Evolutionary conservation across 2,888 invertebrate genomes (phyloP).

Genomic region (Drosophila subsilvestris): DNA sequence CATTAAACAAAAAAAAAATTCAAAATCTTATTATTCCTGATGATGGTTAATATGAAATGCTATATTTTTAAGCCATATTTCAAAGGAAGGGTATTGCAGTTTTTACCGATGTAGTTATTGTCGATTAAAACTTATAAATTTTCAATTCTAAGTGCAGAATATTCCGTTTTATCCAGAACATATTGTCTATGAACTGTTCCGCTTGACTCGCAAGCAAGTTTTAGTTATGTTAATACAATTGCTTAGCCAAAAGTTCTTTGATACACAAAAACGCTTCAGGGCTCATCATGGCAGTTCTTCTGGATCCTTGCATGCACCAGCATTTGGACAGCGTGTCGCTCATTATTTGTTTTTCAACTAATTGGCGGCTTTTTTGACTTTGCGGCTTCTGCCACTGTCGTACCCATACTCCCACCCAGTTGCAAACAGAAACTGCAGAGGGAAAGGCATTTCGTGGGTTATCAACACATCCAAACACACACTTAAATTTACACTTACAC

Average conservation of each 20-base stretch:
- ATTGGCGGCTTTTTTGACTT: conserved; percentile 70
- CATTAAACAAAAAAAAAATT: no score
- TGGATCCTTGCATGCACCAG: conserved; percentile 7
- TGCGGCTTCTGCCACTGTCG: conserved; percentile 40
- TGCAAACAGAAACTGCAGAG: conserved; percentile 7
- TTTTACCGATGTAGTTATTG: no score
- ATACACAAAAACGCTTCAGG: background rate
- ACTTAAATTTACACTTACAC: conserved; percentile 51
- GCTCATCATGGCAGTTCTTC: background rate
- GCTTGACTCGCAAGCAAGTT: background rate
- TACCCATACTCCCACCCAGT: background rate
- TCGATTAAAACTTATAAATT: no score
- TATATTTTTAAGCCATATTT: no score
- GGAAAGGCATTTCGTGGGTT: conserved; percentile 65
- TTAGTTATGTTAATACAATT: background rate
- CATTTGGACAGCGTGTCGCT: conserved; percentile 58
- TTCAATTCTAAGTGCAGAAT: no score
- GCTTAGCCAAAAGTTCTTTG: background rate
- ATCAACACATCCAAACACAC: conserved; percentile 47
- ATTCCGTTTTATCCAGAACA: no score
- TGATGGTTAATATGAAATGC: no score
- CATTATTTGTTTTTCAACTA: conserved; percentile 77
- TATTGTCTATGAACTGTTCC: no score
- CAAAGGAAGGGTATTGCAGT: no score
- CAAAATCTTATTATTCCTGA: no score